These are phyloP conservation scores for Coreius guichenoti DNA, from an alignment of 2,797 vertebrate species.

Conservation along the genomic window DNA sequence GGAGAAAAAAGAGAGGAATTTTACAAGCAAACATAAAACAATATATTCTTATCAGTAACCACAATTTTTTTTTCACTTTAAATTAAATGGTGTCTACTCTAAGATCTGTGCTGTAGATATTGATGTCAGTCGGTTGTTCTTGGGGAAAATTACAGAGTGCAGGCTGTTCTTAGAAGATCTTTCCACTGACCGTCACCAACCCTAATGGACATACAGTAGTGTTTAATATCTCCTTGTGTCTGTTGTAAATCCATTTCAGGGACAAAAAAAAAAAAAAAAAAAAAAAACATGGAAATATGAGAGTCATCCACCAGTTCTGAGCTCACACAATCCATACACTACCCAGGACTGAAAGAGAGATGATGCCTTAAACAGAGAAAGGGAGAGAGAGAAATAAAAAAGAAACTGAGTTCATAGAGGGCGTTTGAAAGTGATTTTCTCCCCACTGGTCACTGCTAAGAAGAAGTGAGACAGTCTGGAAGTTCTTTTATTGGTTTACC, in stretches of 20 bases:
- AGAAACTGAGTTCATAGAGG: constrained; percentile 9
- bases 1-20: not conserved
- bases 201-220: constrained; percentile 16
- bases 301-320: constrained; percentile 24
- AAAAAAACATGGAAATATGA: constrained; percentile 25
- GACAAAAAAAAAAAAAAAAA: not conserved
- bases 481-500: constrained; percentile 29
- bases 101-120: not conserved
- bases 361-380: constrained; percentile 46
- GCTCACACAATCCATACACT: constrained; percentile 16
- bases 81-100: not conserved
- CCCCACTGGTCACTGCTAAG: not conserved
- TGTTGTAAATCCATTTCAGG: constrained; percentile 27
- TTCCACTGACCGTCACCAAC: constrained; percentile 23
- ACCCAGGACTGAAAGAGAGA: constrained; percentile 10
- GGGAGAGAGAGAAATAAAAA: constrained; percentile 22
- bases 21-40: not conserved
- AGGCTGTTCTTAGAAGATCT: constrained; percentile 17
- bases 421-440: constrained; percentile 28
- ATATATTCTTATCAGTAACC: not conserved
- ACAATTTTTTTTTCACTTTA: not conserved
- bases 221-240: constrained; percentile 17
- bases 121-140: not conserved
- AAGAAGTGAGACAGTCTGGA: constrained; percentile 20
- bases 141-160: constrained; percentile 1